Evolutionary conservation across 2,888 invertebrate genomes (phyloP).

Genomic region (Adelphocoris suturalis): DNA sequence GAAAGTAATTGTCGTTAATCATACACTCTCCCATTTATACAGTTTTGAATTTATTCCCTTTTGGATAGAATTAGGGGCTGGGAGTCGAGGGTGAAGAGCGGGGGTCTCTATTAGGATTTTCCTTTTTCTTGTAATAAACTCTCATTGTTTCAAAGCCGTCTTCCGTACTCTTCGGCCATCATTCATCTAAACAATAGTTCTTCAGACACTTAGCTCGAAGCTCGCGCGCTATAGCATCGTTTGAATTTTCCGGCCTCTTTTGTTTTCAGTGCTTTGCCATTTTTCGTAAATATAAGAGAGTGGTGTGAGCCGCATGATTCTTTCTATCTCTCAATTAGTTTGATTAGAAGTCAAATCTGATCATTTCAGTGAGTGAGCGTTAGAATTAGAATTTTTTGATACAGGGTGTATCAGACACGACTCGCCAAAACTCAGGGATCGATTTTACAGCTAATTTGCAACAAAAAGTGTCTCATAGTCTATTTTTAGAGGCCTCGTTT

Average conservation of each 20-base stretch:
- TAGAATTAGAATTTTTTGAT: too few relatives aligned
- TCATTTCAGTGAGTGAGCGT: too few relatives aligned
- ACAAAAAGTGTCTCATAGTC: too few relatives aligned
- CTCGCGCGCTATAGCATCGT: neutral
- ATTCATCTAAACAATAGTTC: slow-evolving; percentile 49
- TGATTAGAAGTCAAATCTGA: too few relatives aligned
- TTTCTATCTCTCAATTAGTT: too few relatives aligned
- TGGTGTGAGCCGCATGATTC: too few relatives aligned
- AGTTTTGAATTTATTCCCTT: slow-evolving; percentile 72
- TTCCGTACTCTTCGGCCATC: slow-evolving; percentile 38
- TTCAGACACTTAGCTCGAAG: neutral
- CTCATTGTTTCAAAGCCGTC: slow-evolving; percentile 41
- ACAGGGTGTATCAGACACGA: too few relatives aligned
- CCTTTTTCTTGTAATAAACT: slow-evolving; percentile 55
- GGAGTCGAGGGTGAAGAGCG: neutral
- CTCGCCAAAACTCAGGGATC: too few relatives aligned
- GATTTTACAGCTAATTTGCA: too few relatives aligned
- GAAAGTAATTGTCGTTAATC: slow-evolving; percentile 74
- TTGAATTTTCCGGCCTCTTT: neutral
- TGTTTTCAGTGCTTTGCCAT: too few relatives aligned
- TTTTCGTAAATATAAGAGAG: too few relatives aligned
- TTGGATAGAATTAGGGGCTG: slow-evolving; percentile 62
- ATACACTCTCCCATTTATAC: slow-evolving; percentile 72
- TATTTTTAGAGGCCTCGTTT: too few relatives aligned
- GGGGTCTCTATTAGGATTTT: slow-evolving; percentile 62